Conservation (phyloP, 2,113 vertebrate genomes). For the Burhinus bistriatus region DNA sequence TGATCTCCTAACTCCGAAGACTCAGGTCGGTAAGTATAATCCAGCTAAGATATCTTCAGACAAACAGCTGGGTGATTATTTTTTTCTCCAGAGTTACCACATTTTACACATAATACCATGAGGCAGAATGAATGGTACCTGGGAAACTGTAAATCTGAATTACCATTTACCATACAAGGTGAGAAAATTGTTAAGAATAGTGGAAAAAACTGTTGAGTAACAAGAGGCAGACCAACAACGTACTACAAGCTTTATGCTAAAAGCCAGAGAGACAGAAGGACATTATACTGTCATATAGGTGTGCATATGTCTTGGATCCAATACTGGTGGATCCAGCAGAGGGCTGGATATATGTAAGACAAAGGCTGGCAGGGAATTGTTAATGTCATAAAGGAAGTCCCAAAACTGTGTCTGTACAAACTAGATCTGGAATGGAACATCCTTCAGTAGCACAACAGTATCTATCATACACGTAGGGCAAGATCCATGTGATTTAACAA, state of each 20-base stretch:
- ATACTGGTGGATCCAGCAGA: not conserved
- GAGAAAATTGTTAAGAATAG: not conserved
- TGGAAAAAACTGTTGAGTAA: not conserved
- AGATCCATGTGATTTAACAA: not conserved
- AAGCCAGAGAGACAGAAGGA: not conserved
- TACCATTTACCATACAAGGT: not conserved
- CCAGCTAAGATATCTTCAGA: not conserved
- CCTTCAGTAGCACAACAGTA: not conserved
- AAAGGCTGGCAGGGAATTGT: not conserved
- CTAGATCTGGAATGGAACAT: not conserved
- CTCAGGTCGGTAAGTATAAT: not conserved
- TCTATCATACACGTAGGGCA: not conserved
- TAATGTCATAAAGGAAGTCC: not conserved
- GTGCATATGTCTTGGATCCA: not conserved
- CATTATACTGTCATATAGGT: not conserved
- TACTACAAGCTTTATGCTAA: not conserved
- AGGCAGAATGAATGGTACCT: not conserved
- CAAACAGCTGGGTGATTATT: not conserved
- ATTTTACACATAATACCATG: not conserved
- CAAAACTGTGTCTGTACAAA: not conserved
- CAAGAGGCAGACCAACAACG: not conserved
- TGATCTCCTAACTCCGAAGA: not conserved
- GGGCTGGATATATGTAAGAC: not conserved
- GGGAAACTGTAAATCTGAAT: conserved; percentile 8
- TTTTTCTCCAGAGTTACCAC: not conserved